Evolutionary conservation across 2,888 invertebrate species (phyloP).

Genomic region (Drosophila melanosoma): DNA sequence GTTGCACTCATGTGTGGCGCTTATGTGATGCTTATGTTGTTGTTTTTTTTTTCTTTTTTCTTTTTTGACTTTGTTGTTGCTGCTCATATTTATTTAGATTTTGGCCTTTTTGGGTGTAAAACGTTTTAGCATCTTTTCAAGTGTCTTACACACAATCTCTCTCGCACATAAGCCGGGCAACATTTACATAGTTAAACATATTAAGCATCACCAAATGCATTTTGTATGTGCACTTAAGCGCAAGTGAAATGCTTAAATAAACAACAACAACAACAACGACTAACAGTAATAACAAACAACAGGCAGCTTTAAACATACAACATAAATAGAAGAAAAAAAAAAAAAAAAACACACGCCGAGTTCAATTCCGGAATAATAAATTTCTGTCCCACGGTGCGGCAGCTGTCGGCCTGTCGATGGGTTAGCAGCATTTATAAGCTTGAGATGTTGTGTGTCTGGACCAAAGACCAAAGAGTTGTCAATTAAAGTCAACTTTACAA

Average conservation of each 20-base stretch:
- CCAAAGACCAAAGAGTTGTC: slow-evolving; percentile 69
- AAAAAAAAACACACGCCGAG: slow-evolving; percentile 12
- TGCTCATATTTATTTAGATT: slow-evolving; percentile 76
- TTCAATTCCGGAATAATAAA: slow-evolving; percentile 2
- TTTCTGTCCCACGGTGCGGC: slow-evolving; percentile 54
- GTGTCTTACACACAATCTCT: slow-evolving; percentile 52
- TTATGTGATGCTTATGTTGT: slow-evolving; percentile 34
- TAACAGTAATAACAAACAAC: slow-evolving; percentile 40
- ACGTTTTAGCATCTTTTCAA: slow-evolving; percentile 76
- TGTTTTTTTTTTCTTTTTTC: slow-evolving; percentile 22
- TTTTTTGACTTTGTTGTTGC: slow-evolving; percentile 20
- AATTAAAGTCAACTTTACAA: slow-evolving; percentile 75
- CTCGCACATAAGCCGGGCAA: slow-evolving; percentile 61
- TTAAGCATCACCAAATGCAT: slow-evolving; percentile 64
- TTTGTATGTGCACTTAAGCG: slow-evolving; percentile 49
- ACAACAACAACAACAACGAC: slow-evolving; percentile 64
- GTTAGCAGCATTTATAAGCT: slow-evolving; percentile 36
- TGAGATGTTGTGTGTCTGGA: slow-evolving; percentile 38
- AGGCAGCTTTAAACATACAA: slow-evolving; percentile 11
- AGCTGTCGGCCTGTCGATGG: slow-evolving; percentile 10
- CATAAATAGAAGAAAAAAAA: slow-evolving; percentile 15
- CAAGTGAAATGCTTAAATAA: slow-evolving; percentile 76
- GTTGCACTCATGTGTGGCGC: slow-evolving; percentile 72
- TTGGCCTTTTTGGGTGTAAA: slow-evolving; percentile 71
- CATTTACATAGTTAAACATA: slow-evolving; percentile 80